Evolutionary conservation across 1,140 invertebrate genomes (phyloP).

Genomic region (Caenorhabditis remanei): DNA sequence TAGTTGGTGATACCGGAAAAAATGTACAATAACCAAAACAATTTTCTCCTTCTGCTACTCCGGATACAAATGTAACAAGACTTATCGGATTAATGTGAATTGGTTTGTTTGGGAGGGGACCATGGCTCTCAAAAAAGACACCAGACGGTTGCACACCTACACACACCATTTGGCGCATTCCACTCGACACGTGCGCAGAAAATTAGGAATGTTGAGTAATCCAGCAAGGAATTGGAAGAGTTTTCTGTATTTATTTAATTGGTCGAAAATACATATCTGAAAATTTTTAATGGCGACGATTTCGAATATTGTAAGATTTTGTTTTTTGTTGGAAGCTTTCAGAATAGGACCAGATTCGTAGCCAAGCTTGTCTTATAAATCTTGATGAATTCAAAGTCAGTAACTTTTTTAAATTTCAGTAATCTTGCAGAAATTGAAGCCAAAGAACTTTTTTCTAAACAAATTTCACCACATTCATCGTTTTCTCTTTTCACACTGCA

Average conservation of each 20-base stretch:
- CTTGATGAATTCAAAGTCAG: no score
- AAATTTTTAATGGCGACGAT: no score
- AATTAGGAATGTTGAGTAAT: not conserved
- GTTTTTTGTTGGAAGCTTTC: no score
- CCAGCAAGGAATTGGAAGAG: not conserved
- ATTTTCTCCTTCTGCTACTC: not conserved
- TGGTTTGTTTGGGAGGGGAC: not conserved
- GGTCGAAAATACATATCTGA: not conserved
- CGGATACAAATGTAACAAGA: slow-evolving; percentile 5
- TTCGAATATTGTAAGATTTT: no score
- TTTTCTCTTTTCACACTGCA: no score
- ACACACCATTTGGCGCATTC: slow-evolving; percentile 43
- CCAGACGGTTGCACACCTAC: slow-evolving; percentile 35
- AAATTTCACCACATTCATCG: no score
- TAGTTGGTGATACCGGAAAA: not conserved
- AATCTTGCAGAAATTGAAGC: no score
- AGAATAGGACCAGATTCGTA: no score
- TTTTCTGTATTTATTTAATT: not conserved
- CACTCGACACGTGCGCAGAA: slow-evolving; percentile 15
- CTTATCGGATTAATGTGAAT: slow-evolving; percentile 20
- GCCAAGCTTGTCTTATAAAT: no score
- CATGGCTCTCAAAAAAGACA: slow-evolving; percentile 40
- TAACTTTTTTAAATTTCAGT: no score
- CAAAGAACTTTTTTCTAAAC: no score
- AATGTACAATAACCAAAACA: not conserved